phyloP scores from a whole-genome alignment of 1,140 invertebrate species.

The Hirudo medicinalis region DNA sequence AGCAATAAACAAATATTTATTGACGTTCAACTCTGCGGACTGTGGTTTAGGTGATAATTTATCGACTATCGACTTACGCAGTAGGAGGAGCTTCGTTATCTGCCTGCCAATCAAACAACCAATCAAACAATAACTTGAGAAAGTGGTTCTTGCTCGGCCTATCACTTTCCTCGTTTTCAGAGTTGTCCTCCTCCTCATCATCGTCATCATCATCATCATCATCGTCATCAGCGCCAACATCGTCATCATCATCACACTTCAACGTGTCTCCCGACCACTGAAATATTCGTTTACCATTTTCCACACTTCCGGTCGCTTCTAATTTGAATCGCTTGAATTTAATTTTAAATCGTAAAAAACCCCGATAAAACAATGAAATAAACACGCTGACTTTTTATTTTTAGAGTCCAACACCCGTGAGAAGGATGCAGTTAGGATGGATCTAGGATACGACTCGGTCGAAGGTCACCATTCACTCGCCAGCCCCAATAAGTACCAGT shows the following conservation, averaged over 20 bases:
- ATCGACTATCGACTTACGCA: too few relatives aligned
- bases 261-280: neutral
- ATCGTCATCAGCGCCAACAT: slow-evolving; percentile 5
- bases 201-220: neutral
- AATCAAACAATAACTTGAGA: too few relatives aligned
- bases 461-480: too few relatives aligned
- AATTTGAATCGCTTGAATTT: neutral
- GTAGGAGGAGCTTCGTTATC: too few relatives aligned
- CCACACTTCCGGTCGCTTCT: too few relatives aligned
- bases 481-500: slow-evolving; percentile 34
- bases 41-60: too few relatives aligned
- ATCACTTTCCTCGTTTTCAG: slow-evolving; percentile 1
- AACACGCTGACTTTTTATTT: neutral
- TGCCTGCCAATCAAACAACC: too few relatives aligned
- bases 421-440: neutral
- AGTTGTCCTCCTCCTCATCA: neutral
- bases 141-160: too few relatives aligned
- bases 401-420: neutral
- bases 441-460: neutral
- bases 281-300: neutral
- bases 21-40: too few relatives aligned
- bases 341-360: slow-evolving; percentile 2
- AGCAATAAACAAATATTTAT: too few relatives aligned
- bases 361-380: slow-evolving; percentile 8
- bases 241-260: neutral